These are phyloP conservation scores for Lucilia cuprina DNA, from an alignment of 1,140 invertebrate species.

Conservation along the genomic window DNA sequence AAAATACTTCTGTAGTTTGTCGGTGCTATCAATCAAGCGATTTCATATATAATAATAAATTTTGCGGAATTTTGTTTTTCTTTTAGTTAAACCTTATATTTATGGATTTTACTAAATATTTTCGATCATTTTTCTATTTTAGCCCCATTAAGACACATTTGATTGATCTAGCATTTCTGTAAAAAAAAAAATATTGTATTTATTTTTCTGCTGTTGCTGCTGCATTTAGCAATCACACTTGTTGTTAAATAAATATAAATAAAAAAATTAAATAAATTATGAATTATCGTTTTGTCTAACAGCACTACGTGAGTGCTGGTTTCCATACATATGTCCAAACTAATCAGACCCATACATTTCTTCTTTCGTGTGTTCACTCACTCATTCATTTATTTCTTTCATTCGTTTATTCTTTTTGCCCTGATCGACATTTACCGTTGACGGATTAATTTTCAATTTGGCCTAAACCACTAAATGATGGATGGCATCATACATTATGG, in stretches of 20 bases:
- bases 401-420: too few relatives aligned
- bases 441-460: slow-evolving; percentile 34
- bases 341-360: background rate
- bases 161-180: slow-evolving; percentile 14
- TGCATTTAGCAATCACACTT: slow-evolving; percentile 30
- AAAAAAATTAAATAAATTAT: background rate
- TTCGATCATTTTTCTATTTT: slow-evolving; percentile 8
- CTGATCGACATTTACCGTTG: slow-evolving; percentile 27
- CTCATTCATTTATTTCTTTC: background rate
- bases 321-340: background rate
- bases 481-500: slow-evolving; percentile 20
- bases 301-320: background rate
- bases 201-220: background rate
- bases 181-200: background rate
- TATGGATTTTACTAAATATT: background rate
- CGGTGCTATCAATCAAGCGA: slow-evolving; percentile 20
- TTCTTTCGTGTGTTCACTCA: background rate
- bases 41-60: slow-evolving; percentile 6
- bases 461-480: slow-evolving; percentile 26
- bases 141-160: slow-evolving; percentile 25
- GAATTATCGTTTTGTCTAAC: background rate
- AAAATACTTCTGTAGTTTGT: background rate
- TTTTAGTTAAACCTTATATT: background rate
- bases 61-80: slow-evolving; percentile 21
- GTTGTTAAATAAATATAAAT: background rate